These are phyloP conservation scores for Mandrillus leucophaeus DNA, from an alignment of 2,113 vertebrate species.

Conservation along the genomic window DNA sequence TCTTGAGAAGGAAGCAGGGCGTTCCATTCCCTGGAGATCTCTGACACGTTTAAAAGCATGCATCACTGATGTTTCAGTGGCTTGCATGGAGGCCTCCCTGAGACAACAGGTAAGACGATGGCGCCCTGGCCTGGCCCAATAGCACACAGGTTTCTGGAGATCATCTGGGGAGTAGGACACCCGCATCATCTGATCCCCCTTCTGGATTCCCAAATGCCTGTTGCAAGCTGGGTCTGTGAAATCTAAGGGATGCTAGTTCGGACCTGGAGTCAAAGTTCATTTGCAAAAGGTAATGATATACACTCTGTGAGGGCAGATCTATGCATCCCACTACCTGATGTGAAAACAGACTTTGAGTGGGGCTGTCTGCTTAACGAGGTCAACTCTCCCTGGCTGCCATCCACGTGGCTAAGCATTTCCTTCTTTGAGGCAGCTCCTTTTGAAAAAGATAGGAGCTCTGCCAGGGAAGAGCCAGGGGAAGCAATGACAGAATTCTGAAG, in stretches of 20 bases:
- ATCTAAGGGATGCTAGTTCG: neutral
- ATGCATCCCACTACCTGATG: neutral
- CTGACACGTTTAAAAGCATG: neutral
- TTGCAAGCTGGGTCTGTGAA: neutral
- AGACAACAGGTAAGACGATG: neutral
- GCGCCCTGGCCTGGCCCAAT: neutral
- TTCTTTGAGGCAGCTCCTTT: neutral
- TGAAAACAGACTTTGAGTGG: neutral
- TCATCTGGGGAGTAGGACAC: neutral
- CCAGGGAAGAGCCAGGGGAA: neutral
- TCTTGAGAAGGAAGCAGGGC: neutral
- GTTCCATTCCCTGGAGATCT: neutral
- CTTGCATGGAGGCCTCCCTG: fast-evolving
- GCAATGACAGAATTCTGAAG: neutral
- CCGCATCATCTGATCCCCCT: neutral
- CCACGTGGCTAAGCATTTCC: neutral
- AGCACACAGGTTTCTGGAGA: neutral
- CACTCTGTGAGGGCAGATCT: neutral
- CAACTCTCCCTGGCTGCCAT: neutral
- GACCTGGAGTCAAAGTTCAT: neutral
- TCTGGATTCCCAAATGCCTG: neutral
- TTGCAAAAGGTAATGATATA: neutral
- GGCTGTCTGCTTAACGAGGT: neutral
- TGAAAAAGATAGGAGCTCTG: neutral
- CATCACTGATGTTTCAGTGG: fast-evolving